Evolutionary conservation across 2,888 invertebrate genomes (phyloP), one percentile per base, ranked within the genome.

Genomic region (Caenorhabditis sp.): DNA sequence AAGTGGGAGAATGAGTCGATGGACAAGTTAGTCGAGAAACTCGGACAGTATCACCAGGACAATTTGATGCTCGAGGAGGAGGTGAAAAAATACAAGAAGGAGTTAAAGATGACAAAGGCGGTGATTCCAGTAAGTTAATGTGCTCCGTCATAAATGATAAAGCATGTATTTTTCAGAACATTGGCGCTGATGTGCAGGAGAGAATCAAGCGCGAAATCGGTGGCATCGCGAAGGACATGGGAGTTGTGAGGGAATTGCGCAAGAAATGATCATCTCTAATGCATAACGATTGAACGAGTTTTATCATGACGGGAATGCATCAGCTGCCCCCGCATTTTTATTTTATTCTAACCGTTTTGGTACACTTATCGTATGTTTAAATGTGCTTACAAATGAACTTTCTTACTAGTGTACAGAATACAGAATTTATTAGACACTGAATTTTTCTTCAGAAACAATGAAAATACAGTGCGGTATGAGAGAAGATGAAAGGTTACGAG

Each of bases 161-260:
- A n/a, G n/a, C 19, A 12, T 22, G 1, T 1, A 6, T 19, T 64
- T 69, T 76, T 28, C 82, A 76, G 76, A 74, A 14, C n/a, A 69
- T 82, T 5, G 79, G 83, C 8, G 58, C 22, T 19, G 79, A 83
- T 31, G 69, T 83, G 6, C 69, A 83, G n/a, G 47, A 79, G 41
- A 28, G 79, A 69, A 83, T 83, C 59, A 79, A 79, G 19, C 22
- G 47, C 0, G 83, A 83, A 24, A 79, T 83, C 35, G 83, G 83
- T 24, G 77, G 77, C 69, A 83, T 83, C 56, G 83, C 83, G 3
- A 44, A 54, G 16, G 83, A 83, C 31, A 83, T 83, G 83, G 70
- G 75, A 28, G 73, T 79, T 6, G 69, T 79, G 26, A 79, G 66
- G 26, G 70, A 10, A 8, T n/a, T 79, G 14, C 70, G 63, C 44